Evolutionary conservation across 2,113 vertebrate species (phyloP).

Genomic region (Ochotona curzoniae): DNA sequence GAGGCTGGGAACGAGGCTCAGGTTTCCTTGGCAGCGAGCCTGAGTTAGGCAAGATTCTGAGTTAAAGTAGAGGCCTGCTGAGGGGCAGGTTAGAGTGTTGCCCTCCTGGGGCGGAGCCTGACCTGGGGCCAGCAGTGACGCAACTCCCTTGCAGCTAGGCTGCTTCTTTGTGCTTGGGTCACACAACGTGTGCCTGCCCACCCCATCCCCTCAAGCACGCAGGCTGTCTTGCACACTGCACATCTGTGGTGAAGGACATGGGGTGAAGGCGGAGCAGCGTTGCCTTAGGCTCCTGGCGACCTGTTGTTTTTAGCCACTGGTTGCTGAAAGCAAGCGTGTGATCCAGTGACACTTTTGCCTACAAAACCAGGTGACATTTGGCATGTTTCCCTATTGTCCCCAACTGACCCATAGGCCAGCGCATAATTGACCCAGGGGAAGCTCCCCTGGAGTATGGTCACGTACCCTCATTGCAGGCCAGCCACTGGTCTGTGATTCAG

Average conservation of each 20-base stretch:
- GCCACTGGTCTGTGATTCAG: too few species aligned
- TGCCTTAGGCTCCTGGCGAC: too few species aligned
- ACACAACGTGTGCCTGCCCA: too few species aligned
- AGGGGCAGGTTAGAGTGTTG: neutral
- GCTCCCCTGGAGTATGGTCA: neutral
- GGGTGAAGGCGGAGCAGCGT: too few species aligned
- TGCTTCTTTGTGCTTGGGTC: neutral
- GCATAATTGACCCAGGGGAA: neutral
- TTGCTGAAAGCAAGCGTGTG: neutral
- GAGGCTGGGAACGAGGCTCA: neutral
- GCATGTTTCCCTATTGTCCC: neutral
- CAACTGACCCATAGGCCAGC: too few species aligned
- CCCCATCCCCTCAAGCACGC: too few species aligned
- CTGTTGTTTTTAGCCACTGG: too few species aligned
- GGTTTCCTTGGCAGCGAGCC: neutral
- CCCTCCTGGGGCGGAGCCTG: neutral
- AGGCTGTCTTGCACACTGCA: too few species aligned
- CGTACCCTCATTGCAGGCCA: accelerated
- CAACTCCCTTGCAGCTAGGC: neutral
- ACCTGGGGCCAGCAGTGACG: neutral
- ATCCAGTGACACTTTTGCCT: neutral
- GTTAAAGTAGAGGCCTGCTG: neutral
- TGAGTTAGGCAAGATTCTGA: neutral
- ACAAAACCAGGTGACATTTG: neutral
- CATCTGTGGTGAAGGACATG: too few species aligned